A percentile compares a stretch with the other conserved stretches of the same genome.
phyloP scores from a whole-genome alignment of 2,888 invertebrate species.

The Pachliopta kotzebuea region DNA sequence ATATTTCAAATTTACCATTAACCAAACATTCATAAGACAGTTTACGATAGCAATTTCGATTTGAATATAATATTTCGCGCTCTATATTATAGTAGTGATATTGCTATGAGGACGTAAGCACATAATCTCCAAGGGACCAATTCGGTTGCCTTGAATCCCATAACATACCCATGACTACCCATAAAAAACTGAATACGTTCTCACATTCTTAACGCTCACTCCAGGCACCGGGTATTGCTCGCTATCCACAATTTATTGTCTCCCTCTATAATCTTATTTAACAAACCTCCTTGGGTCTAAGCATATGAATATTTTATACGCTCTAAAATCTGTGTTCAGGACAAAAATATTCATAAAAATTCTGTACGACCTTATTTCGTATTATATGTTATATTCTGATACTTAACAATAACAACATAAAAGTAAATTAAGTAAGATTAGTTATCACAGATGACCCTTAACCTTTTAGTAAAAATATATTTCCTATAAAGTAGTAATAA shows the following conservation, averaged over 20 bases:
- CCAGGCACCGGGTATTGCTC: slow-evolving; percentile 34
- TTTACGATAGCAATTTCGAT: neutral
- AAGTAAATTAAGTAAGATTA: no score
- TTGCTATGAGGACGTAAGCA: slow-evolving; percentile 37
- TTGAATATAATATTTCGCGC: slow-evolving; percentile 40
- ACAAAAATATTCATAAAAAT: neutral
- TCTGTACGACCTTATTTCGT: neutral
- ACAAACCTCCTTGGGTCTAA: slow-evolving; percentile 16
- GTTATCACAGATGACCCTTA: no score
- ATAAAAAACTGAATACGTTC: slow-evolving; percentile 56
- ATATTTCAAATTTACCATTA: no score
- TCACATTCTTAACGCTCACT: slow-evolving; percentile 50
- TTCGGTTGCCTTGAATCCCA: slow-evolving; percentile 37
- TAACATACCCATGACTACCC: slow-evolving; percentile 50
- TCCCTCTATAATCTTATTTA: slow-evolving; percentile 20
- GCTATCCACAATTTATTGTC: slow-evolving; percentile 25
- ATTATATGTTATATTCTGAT: neutral
- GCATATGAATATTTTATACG: slow-evolving; percentile 18
- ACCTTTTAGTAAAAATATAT: no score
- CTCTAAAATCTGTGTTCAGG: slow-evolving; percentile 12
- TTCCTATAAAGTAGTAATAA: no score
- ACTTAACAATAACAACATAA: no score
- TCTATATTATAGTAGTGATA: slow-evolving; percentile 35
- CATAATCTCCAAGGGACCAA: slow-evolving; percentile 42
- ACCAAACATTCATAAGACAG: no score